These are phyloP conservation scores for Tetramorium bicarinatum DNA, from an alignment of 2,888 invertebrate genomes.

Conservation along the genomic window DNA sequence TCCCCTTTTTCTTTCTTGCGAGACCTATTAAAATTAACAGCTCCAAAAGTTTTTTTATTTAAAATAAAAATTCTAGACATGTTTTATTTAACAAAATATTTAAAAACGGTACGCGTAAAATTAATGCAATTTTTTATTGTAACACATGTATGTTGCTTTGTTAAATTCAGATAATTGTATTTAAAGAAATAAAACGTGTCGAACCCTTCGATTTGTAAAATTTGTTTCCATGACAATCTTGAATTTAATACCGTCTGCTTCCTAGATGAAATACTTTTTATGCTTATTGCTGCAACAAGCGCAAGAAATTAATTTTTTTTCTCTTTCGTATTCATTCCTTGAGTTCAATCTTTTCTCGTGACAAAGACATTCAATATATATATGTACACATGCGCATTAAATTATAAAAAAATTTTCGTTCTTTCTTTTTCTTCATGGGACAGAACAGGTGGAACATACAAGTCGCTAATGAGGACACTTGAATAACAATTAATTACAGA, in stretches of 20 bases:
- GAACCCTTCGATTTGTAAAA: neutral
- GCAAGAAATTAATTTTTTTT: neutral
- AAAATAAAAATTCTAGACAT: too few species aligned
- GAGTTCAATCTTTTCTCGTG: neutral
- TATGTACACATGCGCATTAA: neutral
- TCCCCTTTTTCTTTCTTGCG: too few species aligned
- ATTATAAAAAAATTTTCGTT: neutral
- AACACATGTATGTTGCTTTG: neutral
- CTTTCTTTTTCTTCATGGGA: neutral
- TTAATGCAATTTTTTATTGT: neutral
- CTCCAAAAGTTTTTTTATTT: too few species aligned
- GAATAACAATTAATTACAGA: neutral
- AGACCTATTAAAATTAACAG: too few species aligned
- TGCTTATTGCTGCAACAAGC: neutral
- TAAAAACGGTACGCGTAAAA: neutral
- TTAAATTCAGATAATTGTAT: neutral
- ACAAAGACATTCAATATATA: neutral
- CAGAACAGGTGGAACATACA: neutral
- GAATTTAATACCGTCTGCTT: neutral
- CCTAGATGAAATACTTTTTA: neutral
- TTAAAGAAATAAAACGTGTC: neutral
- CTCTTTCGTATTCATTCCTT: neutral
- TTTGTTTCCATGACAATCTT: neutral
- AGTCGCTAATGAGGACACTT: neutral
- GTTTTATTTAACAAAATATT: constrained; percentile 12